Percentiles rank a stretch among this genome's conserved stretches.
Conservation (phyloP, 2,113 vertebrate genomes). For the Fregata magnificens region DNA sequence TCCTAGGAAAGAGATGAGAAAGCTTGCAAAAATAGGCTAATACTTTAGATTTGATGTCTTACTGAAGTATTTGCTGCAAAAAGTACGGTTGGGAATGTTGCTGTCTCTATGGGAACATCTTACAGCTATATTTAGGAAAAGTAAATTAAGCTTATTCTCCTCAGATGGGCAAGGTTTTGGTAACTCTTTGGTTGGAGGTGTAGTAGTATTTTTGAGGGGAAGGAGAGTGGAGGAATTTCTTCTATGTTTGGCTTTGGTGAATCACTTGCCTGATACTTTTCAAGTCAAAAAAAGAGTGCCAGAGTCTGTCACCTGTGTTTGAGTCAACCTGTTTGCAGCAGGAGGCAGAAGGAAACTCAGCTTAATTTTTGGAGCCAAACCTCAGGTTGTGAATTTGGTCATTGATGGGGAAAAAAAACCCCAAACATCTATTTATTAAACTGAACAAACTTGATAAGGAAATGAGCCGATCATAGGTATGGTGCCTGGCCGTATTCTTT, state of each 20-base stretch:
- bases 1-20: neutral
- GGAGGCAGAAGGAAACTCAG: neutral
- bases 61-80: neutral
- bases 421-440: neutral
- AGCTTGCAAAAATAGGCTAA: neutral
- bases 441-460: neutral
- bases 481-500: accelerated
- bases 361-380: neutral
- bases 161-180: neutral
- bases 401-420: accelerated
- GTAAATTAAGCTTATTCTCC: neutral
- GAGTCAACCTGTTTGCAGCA: neutral
- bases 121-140: slow-evolving; percentile 10
- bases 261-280: neutral
- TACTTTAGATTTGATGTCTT: neutral
- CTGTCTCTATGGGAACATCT: slow-evolving; percentile 45
- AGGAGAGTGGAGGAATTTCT: neutral
- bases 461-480: accelerated
- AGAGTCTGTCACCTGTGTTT: neutral
- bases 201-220: neutral
- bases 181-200: neutral
- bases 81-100: neutral
- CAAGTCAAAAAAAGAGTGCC: neutral
- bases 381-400: neutral
- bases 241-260: neutral